Evolutionary conservation across 2,113 vertebrate species (phyloP), one percentile per base, ranked within the genome.

Genomic region (Xenopus borealis): DNA sequence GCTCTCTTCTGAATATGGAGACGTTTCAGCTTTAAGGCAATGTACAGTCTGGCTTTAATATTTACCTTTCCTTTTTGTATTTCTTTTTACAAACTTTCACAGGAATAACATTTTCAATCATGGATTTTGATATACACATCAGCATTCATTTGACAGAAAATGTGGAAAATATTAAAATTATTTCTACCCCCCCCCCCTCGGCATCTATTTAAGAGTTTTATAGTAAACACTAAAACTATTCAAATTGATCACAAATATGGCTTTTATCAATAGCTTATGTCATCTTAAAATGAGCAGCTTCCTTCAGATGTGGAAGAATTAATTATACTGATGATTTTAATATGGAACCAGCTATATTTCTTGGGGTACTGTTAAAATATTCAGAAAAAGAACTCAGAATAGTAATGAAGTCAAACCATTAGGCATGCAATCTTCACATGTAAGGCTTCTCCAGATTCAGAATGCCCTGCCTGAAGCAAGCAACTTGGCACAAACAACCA

Each of bases 151-250:
- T 80, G 81, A 72, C 69, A 71, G 84, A 85, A 84, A 88, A 88
- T 81, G 71, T 81, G 89, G 87, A 85, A 78, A 85, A 82, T 80
- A 86, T 90, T 91, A 89, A 85, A 86, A 85, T 68, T 87, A 83
- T 79, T 80, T 69, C 62, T 61, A 2, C 72, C 46, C 82, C 69
- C 79, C 33, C 72, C 46, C 82, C 69, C 79, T 55, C 80, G 44
- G 2, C n/a, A 62, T n/a, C 53, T 33, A 18, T 52, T 55, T 57
- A 76, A 57, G 27, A 55, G 3, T n/a, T 76, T 63, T 27, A 45
- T 64, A 64, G 14, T n/a, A 53, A 69, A 44, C 45, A 44, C 33
- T 19, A 44, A 69, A 69, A 20, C 50, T 64, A n/a, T 46, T 30
- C 23, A 50, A 62, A 69, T 11, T 18, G 81, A 44, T 80, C 14